A percentile compares a stretch with the other conserved stretches of the same genome.
These are phyloP conservation scores for Argyrosomus regius DNA, from an alignment of 2,797 vertebrate genomes.

Conservation along the genomic window DNA sequence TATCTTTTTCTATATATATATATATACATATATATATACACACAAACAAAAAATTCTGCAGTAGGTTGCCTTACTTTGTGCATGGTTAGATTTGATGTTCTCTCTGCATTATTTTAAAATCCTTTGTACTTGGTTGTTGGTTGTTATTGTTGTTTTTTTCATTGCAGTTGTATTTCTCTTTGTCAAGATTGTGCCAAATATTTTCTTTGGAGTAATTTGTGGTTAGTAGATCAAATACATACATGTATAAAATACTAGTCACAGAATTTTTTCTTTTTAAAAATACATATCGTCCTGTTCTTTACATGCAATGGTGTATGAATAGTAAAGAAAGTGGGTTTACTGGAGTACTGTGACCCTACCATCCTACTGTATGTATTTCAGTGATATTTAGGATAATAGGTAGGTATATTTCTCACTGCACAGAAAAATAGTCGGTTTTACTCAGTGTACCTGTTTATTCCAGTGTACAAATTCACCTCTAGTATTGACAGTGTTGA, in stretches of 20 bases:
- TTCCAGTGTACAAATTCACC: slow-evolving; percentile 69
- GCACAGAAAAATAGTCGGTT: slow-evolving; percentile 66
- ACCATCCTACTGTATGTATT: slow-evolving; percentile 68
- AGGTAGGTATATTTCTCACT: slow-evolving; percentile 66
- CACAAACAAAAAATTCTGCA: slow-evolving; percentile 65
- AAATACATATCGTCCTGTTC: slow-evolving; percentile 73
- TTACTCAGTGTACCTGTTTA: slow-evolving; percentile 68
- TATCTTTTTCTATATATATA: slow-evolving; percentile 78
- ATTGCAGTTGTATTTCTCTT: slow-evolving; percentile 72
- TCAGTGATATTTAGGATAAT: slow-evolving; percentile 74
- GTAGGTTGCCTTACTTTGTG: slow-evolving; percentile 94
- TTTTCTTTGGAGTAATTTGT: slow-evolving; percentile 73
- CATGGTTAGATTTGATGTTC: slow-evolving; percentile 92
- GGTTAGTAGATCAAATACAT: slow-evolving; percentile 74
- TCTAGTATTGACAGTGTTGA: slow-evolving; percentile 75
- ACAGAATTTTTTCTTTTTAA: slow-evolving; percentile 48
- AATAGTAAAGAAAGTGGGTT: slow-evolving; percentile 73
- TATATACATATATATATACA: too few species aligned
- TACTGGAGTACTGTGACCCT: slow-evolving; percentile 66
- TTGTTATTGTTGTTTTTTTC: slow-evolving; percentile 35
- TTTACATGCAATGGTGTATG: slow-evolving; percentile 72
- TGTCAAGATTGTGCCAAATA: slow-evolving; percentile 78
- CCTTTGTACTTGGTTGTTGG: slow-evolving; percentile 76
- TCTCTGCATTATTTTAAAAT: slow-evolving; percentile 86
- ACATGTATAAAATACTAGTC: slow-evolving; percentile 73